Percentiles rank a stretch among this genome's conserved stretches.
These are phyloP conservation scores for Saturnia japonica DNA, from an alignment of 2,888 invertebrate genomes.

Conservation along the genomic window DNA sequence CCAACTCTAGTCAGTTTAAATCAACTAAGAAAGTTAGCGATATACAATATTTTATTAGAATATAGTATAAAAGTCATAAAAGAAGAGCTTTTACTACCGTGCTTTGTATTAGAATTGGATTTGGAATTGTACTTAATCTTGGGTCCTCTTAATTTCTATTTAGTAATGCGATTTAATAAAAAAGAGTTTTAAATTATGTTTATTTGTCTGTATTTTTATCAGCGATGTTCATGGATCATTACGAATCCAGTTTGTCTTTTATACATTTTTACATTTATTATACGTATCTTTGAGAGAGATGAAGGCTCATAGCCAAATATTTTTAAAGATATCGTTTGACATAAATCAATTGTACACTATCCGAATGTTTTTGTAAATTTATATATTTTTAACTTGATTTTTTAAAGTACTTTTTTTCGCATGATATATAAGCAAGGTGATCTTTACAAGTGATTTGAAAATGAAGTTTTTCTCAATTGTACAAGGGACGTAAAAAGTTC, in stretches of 20 bases:
- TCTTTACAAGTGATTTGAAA: neutral
- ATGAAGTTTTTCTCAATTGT: neutral
- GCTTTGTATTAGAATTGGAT: too few species aligned
- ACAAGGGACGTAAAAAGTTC: neutral
- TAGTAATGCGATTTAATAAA: neutral
- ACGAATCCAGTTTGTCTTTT: neutral
- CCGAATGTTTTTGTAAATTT: neutral
- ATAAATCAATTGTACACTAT: neutral
- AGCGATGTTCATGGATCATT: neutral
- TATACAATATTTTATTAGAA: too few species aligned
- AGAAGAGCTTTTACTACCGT: too few species aligned
- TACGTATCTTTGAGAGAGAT: neutral
- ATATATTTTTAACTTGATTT: neutral
- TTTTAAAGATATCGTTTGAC: neutral
- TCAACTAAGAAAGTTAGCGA: neutral
- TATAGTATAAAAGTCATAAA: too few species aligned
- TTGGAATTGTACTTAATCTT: neutral
- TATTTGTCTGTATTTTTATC: neutral
- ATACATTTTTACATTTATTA: neutral
- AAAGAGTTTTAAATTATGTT: neutral
- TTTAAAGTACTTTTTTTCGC: neutral
- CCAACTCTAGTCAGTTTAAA: neutral
- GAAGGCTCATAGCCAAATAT: constrained; percentile 6
- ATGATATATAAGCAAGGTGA: neutral
- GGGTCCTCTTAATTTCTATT: neutral